Evolutionary conservation across 2,888 invertebrate genomes (phyloP).

Genomic region (Augochlorella aurata): DNA sequence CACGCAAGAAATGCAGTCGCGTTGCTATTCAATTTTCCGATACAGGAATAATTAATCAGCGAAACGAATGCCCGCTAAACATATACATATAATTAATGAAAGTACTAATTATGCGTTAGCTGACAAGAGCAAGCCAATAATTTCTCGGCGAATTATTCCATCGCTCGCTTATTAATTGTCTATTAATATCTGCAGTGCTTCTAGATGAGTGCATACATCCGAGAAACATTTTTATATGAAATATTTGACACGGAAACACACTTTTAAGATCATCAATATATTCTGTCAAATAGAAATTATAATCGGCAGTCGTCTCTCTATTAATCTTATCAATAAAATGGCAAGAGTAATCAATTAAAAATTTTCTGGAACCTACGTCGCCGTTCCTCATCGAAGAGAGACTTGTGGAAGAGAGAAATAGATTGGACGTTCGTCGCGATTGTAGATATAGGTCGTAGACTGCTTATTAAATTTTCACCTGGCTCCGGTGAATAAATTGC

Average conservation of each 20-base stretch:
- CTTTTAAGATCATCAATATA: not conserved
- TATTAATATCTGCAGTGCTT: not conserved
- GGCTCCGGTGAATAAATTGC: conserved; percentile 46
- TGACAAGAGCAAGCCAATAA: not conserved
- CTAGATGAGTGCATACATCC: not conserved
- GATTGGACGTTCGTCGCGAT: conserved; percentile 37
- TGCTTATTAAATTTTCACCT: conserved; percentile 51
- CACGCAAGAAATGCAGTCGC: no score
- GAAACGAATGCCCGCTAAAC: no score
- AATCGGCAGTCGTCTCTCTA: no score
- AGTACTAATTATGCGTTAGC: not conserved
- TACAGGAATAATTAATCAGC: no score
- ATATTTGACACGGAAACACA: no score
- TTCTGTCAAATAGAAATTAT: not conserved
- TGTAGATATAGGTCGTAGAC: conserved; percentile 36
- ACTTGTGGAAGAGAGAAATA: no score
- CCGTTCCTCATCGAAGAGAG: not conserved
- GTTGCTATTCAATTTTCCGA: no score
- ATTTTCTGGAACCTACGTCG: not conserved
- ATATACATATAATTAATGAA: not conserved
- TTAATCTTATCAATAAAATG: not conserved
- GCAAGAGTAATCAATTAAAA: not conserved
- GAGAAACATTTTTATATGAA: not conserved
- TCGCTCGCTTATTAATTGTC: not conserved
- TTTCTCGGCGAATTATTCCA: not conserved